Evolutionary conservation across 1,140 invertebrate species (phyloP), one percentile per base, ranked within the genome.

Genomic region (Cotesia typhae): DNA sequence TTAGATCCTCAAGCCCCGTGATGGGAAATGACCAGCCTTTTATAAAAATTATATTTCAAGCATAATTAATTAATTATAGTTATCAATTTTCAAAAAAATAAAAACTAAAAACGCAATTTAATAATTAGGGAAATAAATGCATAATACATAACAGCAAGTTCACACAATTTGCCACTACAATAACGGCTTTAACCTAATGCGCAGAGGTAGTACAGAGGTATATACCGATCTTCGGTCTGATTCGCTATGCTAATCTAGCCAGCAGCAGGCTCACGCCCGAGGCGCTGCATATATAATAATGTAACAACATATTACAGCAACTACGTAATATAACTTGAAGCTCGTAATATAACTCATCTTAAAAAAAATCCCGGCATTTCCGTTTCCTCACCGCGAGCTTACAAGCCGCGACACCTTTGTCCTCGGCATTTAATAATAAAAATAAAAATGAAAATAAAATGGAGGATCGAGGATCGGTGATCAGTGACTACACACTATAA

Each of bases 141-240:
- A 47, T 47, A 47, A 47, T 47, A 47, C 6, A 9, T 9, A 28
- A 28, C 28, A 28, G 3, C 28, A 47, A 47, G 60, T 63, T 63
- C 60, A 36, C 60, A 63, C 64, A 66, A 47, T 66, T 66, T 52
- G 20, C 64, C 7, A 20, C 28, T 36, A 69, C 72, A 47, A 10
- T 74, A 74, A 74, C 72, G 72, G 72, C 70, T 52, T 28, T 70
- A 63, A 6, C 51, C 38, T 74, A 70, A 74, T 66, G 63, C 67
- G 67, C 47, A 51, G 64, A 64, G 47, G 67, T 60, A 51, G 60
- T 65, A 57, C 66, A 66, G 63, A 70, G 57, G 28, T 47, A 59
- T 51, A 73, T 60, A 63, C 72, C 36, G 72, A 74, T 74, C 72
- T 74, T 74, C 72, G 72, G 67, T 74, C 72, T 74, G 72, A 74